phyloP scores from a whole-genome alignment of 2,888 invertebrate genomes.

The Ctenicera cuprea region DNA sequence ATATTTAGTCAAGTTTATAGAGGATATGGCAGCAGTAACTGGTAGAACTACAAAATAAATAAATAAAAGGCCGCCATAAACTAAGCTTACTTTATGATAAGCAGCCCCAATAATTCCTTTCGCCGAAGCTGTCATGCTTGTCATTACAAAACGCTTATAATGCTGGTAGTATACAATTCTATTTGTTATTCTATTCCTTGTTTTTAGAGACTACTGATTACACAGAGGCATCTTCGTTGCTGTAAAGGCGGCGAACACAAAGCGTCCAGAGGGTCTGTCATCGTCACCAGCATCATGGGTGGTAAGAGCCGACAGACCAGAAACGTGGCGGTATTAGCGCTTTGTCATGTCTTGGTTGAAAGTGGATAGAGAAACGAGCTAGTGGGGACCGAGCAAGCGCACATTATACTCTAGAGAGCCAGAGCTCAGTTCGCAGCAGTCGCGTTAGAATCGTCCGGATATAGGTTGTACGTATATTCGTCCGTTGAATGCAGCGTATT shows the following conservation, averaged over 20 bases:
- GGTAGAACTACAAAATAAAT: slow-evolving; percentile 68
- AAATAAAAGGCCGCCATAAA: slow-evolving; percentile 58
- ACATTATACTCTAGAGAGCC: slow-evolving; percentile 43
- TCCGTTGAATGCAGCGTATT: slow-evolving; percentile 40
- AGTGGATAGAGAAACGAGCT: slow-evolving; percentile 53
- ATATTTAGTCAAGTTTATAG: slow-evolving; percentile 67
- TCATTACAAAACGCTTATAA: slow-evolving; percentile 20
- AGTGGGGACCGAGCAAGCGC: slow-evolving; percentile 58
- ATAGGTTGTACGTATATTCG: slow-evolving; percentile 35
- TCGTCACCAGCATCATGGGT: slow-evolving; percentile 74
- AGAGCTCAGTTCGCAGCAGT: slow-evolving; percentile 46
- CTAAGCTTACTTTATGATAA: slow-evolving; percentile 62
- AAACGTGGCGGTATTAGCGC: slow-evolving; percentile 73
- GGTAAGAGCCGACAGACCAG: slow-evolving; percentile 72
- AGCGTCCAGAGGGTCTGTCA: slow-evolving; percentile 71
- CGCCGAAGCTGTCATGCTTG: slow-evolving; percentile 7
- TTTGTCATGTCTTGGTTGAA: slow-evolving; percentile 69
- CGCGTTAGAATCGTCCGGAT: slow-evolving; percentile 39
- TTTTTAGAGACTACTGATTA: slow-evolving; percentile 71
- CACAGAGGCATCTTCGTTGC: slow-evolving; percentile 61
- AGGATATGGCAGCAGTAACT: slow-evolving; percentile 70
- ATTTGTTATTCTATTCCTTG: slow-evolving; percentile 65
- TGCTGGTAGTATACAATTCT: slow-evolving; percentile 8
- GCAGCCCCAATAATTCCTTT: slow-evolving; percentile 55
- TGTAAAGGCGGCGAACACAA: slow-evolving; percentile 69